Base-by-base conservation (phyloP, 2,113 vertebrate genomes). In the Romanogobio albipinnatus region DNA sequence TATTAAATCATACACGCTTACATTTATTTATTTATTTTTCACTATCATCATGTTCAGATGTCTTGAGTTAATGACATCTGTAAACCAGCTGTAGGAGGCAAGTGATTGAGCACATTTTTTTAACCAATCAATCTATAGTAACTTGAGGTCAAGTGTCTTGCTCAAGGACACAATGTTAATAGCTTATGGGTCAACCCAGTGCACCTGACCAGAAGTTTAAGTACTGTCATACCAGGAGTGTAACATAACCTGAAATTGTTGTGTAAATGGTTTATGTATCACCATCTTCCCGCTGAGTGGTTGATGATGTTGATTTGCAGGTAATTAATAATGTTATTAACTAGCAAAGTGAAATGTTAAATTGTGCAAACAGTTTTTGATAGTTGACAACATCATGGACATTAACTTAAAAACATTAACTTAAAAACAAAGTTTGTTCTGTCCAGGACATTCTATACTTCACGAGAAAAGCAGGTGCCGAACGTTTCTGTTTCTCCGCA, bases 241-340 rank as follows among this genome's bases (percentile, higher is more conserved):
- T 22, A 22, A 43, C 29, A 68, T 39, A 68, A 70, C 66, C 66
- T 70, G 33, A 70, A 5, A 70, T 68, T 4, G 3, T 39, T 39
- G 0, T 39, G 3, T 68, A 39, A 39, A 39, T 39, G 33, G 8
- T 10, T 68, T 10, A 39, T 68, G 17, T 39, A 68, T 19, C 64
- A 36, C 9, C 19, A 15, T 10, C 66, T 22, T 70, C 66, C 33
- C 33, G 17, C 66, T 39, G 17, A 22, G 66, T 1, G 9, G 39
- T 43, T 39, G 17, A 10, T 70, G 66, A 10, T 19, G 66, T 19
- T 70, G 66, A 70, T 39, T 43, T 39, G 66, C 33, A 70, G 33
- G 66, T 22, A 19, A 9, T 11, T 70, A 70, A 70, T 36, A 39
- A 70, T 70, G 66, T 70, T 68, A 68, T 70, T 68, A 68, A 68